phyloP scores from a whole-genome alignment of 2,797 vertebrate species.

The Holocentrus rufus region DNA sequence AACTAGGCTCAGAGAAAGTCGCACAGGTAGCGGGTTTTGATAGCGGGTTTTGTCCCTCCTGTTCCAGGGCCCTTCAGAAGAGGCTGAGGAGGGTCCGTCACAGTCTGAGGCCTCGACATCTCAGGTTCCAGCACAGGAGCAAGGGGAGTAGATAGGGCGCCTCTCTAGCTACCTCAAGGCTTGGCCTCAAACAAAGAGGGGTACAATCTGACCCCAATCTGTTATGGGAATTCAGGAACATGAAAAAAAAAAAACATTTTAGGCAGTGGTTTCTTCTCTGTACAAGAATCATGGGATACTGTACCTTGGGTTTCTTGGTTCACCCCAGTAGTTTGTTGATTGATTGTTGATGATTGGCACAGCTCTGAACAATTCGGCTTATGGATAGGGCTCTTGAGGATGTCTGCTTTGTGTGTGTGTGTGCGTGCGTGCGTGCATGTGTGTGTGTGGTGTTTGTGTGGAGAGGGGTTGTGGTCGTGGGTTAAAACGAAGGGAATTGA shows the following conservation, averaged over 20 bases:
- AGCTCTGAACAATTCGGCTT: constrained; percentile 39
- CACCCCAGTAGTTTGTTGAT: constrained; percentile 27
- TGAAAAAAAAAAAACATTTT: constrained; percentile 52
- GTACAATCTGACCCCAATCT: constrained; percentile 63
- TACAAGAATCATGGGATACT: constrained; percentile 18
- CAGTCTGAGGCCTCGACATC: constrained; percentile 68
- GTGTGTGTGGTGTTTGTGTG: constrained; percentile 12
- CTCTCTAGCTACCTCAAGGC: constrained; percentile 80
- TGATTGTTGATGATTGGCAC: constrained; percentile 26
- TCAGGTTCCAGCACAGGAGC: constrained; percentile 71
- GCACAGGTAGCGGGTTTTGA: constrained; percentile 27
- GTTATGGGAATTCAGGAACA: constrained; percentile 77
- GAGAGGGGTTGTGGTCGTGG: constrained; percentile 41
- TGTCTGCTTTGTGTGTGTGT: constrained; percentile 1
- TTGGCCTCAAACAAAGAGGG: constrained; percentile 70
- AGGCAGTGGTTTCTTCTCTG: constrained; percentile 56
- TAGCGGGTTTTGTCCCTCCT: constrained; percentile 21
- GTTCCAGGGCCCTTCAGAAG: constrained; percentile 70
- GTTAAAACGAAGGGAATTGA: constrained; percentile 39
- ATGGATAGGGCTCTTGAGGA: constrained; percentile 17
- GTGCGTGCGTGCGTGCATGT: constrained; percentile 4
- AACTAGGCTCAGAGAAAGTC: not conserved
- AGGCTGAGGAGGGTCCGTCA: constrained; percentile 72
- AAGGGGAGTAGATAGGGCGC: constrained; percentile 76
- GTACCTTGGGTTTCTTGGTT: constrained; percentile 50